phyloP scores from a whole-genome alignment of 1,140 invertebrate species.

The Neodiprion fabricii region DNA sequence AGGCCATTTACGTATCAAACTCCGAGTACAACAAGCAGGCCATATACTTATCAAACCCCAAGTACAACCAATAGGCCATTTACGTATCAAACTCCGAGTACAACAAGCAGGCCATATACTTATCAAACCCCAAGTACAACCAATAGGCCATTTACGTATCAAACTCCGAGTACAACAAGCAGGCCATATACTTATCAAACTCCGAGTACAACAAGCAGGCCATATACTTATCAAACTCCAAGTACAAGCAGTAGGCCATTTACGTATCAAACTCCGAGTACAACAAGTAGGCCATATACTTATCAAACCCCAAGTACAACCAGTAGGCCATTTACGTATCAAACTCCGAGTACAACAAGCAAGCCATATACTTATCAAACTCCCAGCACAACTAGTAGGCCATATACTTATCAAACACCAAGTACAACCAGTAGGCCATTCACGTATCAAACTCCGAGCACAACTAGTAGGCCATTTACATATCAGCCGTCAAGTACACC shows the following conservation, averaged over 20 bases:
- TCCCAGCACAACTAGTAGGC: slow-evolving; percentile 8
- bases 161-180: slow-evolving; percentile 12
- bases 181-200: slow-evolving; percentile 19
- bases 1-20: not conserved
- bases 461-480: slow-evolving; percentile 12
- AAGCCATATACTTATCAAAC: slow-evolving; percentile 23
- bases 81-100: slow-evolving; percentile 10
- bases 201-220: not conserved
- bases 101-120: slow-evolving; percentile 16
- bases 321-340: slow-evolving; percentile 16
- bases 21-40: not conserved
- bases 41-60: not conserved
- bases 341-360: slow-evolving; percentile 14
- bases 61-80: slow-evolving; percentile 16
- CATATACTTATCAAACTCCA: no score
- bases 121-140: slow-evolving; percentile 24
- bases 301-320: slow-evolving; percentile 15
- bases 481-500: slow-evolving; percentile 15
- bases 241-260: no score
- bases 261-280: not conserved
- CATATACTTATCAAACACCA: slow-evolving; percentile 22
- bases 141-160: not conserved
- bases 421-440: not conserved
- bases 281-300: slow-evolving; percentile 16
- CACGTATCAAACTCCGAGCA: slow-evolving; percentile 15